Base-by-base conservation (phyloP, 1,140 invertebrate species). In the Lordiphosa stackelbergi region DNA sequence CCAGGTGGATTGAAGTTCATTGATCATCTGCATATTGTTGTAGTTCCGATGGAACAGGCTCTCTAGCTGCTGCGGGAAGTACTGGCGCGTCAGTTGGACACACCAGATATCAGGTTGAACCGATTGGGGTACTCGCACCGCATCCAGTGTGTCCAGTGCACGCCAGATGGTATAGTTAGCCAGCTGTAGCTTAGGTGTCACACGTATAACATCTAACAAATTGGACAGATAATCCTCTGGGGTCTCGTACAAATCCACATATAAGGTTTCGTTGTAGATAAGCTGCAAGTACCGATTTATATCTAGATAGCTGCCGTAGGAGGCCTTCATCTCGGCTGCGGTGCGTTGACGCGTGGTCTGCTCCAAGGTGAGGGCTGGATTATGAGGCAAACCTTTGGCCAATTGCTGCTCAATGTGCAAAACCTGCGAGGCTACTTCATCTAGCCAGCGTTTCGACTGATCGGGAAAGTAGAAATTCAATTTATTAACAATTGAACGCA, bases 21-120 rank as follows among this genome's bases (percentile, higher is more conserved):
- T 91, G 5, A 96, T 96, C 94, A 98, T 96, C 8, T 92, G 90
- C 53, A 96, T 87, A 1, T 95, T 97, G 92, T 97, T 90, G 88
- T 96, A 94, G 79, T 94, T 93, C 53, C 90, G 90, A 1, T 97
- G 95, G 87, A 97, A 98, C 87, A 97, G 91, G 0, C 94, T 91
- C 2, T 96, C 95, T 45, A 87, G 52, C 11, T 85, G 85, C 35
- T 66, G 61, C 0, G 85, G 85, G 13, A 86, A 83, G 28, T 64
- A 85, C 1, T 79, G 53, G 9, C 73, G 78, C 10, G 78, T 69
- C 45, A 73, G 61, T 12, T 81, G 71, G 5, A 85, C 66, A 10
- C 85, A 87, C 85, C 89, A 35, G 93, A 90, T 22, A 9, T 66
- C 61, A 93, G 95, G 92, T 95, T 96, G 9, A 94, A 95, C 92